Base-by-base conservation (phyloP, 2,888 invertebrate genomes). In the Priocnemis perturbator region DNA sequence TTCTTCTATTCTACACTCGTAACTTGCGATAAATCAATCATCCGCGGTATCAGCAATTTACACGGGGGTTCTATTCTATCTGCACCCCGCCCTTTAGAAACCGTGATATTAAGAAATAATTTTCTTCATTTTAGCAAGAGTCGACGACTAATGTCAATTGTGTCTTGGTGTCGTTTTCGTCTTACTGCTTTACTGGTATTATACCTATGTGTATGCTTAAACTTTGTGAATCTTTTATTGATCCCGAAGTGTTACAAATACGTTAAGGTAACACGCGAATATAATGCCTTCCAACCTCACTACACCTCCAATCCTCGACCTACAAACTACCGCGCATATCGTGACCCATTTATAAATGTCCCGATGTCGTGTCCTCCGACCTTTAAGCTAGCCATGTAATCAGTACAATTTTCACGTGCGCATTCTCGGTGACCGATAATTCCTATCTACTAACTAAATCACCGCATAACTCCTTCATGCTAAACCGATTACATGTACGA, bases 31-130 rank as follows among this genome's bases (percentile, higher is more conserved):
- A 37, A 37, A 11, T 73, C 71, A 59, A 71, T 69, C 63, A n/a
- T 72, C 69, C 69, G 74, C 62, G 71, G 77, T 80, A 77, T 77
- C 79, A 83, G 81, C 83, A 82, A 85, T 85, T 81, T 83, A 82
- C 83, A 84, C 76, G 81, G 78, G 74, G 76, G 78, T n/a, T n/a
- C n/a, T n/a, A n/a, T n/a, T n/a, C n/a, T n/a, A n/a, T n/a, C n/a
- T n/a, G n/a, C n/a, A n/a, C n/a, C n/a, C n/a, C n/a, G n/a, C n/a
- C n/a, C n/a, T n/a, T n/a, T n/a, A n/a, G n/a, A n/a, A n/a, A n/a
- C n/a, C n/a, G n/a, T n/a, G n/a, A n/a, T 9, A 37, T 37, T 37
- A 37, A 9, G 1, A 3, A 37, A 11, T 37, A 37, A 37, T 5
- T 37, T 37, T 11, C 11, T 7, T 9, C 7, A 7, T 7, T 37